Conservation (phyloP, 2,113 vertebrate species). For the Oncorhynchus mykiss region DNA sequence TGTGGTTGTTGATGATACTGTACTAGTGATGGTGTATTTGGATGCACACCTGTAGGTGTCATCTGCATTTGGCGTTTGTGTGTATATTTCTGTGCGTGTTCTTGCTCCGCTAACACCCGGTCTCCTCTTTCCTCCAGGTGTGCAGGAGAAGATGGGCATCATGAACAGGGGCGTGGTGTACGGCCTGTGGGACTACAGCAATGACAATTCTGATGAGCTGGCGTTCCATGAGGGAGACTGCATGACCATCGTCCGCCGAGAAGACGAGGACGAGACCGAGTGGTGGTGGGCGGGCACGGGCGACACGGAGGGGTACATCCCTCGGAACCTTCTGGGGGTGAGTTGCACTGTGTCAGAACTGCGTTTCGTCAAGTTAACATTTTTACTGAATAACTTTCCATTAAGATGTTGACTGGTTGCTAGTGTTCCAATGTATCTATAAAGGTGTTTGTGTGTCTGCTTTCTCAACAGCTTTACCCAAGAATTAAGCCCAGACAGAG, state of each 20-base stretch:
- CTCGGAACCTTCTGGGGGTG: slow-evolving; percentile 94
- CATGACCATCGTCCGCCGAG: slow-evolving; percentile 87
- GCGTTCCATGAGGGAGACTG: slow-evolving; percentile 88
- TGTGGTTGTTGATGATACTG: no score
- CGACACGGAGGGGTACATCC: slow-evolving; percentile 87
- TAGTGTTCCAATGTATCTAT: not conserved
- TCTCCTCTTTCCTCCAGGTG: slow-evolving; percentile 71
- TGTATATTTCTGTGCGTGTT: no score
- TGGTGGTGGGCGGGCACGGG: slow-evolving; percentile 96
- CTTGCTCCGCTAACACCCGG: not conserved
- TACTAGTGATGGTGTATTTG: no score
- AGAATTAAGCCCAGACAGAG: slow-evolving; percentile 96
- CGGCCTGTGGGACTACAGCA: slow-evolving; percentile 88
- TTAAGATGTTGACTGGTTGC: not conserved
- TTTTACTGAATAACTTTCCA: not conserved
- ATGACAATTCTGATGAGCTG: slow-evolving; percentile 85
- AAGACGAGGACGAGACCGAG: slow-evolving; percentile 90
- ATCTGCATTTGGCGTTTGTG: no score
- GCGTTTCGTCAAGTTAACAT: not conserved
- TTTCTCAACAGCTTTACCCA: slow-evolving; percentile 86
- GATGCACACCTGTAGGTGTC: no score
- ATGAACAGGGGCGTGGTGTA: slow-evolving; percentile 98
- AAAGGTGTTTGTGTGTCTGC: slow-evolving; percentile 3
- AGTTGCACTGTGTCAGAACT: slow-evolving; percentile 53
- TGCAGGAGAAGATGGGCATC: slow-evolving; percentile 99